phyloP scores from a whole-genome alignment of 2,113 vertebrate species.

The Eublepharis macularius region DNA sequence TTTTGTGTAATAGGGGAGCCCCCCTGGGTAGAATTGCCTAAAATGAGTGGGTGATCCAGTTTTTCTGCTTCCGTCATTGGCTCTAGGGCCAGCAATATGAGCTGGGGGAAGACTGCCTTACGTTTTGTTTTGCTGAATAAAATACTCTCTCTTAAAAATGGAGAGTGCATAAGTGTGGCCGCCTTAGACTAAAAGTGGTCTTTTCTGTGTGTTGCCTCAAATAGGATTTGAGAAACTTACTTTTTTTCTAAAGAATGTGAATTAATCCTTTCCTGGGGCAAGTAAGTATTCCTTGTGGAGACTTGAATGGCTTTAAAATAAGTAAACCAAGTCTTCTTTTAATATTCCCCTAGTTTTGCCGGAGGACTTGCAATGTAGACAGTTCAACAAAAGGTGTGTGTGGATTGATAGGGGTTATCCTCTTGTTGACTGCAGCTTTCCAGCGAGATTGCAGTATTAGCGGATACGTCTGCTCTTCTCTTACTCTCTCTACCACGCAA shows the following conservation, averaged over 20 bases:
- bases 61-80: no score
- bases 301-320: background rate
- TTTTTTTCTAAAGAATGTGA: conserved; percentile 8
- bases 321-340: background rate
- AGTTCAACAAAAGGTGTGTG: background rate
- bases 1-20: no score
- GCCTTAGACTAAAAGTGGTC: background rate
- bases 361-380: conserved; percentile 14
- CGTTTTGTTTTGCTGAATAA: background rate
- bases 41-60: no score
- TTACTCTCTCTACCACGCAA: background rate
- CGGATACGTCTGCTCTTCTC: background rate
- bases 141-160: conserved; percentile 10
- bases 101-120: background rate
- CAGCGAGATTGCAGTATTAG: background rate
- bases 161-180: conserved; percentile 22
- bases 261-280: conserved; percentile 29
- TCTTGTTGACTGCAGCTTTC: conserved; percentile 13
- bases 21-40: no score
- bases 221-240: conserved; percentile 43
- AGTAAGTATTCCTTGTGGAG: background rate
- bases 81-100: no score
- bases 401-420: background rate
- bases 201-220: conserved; percentile 41
- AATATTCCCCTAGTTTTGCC: background rate